Base-by-base conservation (phyloP, 2,888 invertebrate species). In the Minunthozetes semirufus region DNA sequence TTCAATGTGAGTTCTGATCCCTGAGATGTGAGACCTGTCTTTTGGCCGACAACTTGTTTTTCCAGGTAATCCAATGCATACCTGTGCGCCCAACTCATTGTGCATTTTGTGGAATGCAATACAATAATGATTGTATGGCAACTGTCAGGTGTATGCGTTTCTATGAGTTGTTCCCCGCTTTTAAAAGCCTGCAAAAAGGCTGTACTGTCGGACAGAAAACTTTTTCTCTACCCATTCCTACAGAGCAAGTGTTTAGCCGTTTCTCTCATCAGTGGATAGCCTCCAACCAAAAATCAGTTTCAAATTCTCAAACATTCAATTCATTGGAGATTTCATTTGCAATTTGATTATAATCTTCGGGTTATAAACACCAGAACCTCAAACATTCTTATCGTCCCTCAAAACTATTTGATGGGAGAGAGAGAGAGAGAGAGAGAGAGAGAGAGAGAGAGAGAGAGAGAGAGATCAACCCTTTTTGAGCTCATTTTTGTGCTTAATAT, bases 11-110 rank as follows among this genome's bases (percentile, higher is more conserved):
- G 59, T 59, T 59, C 59, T 59, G 59, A 22, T 59, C 59, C 22
- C 59, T 27, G 19, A 11, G 59, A 59, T 25, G 59, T n/a, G n/a
- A n/a, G n/a, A n/a, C n/a, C 59, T 13, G 9, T 59, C 22, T 5
- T 27, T 25, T 59, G n/a, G 22, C 59, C 63, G 11, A 25, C 63
- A 63, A 63, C 63, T 63, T 63, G 63, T 63, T 63, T 63, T 63
- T 63, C 56, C 56, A 56, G 56, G 56, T 56, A 56, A 56, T 56
- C 4, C 56, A 56, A 22, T 11, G 56, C 56, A 56, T 56, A 56
- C 56, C 56, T 56, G 56, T 56, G 56, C 56, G 56, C 56, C 25
- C 56, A 56, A 5, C 19, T 4, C 8, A 22, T 25, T 22, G 56
- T 56, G 46, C 46, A 56, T 22, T 56, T 4, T 13, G 25, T 22